Evolutionary conservation across 2,888 invertebrate genomes (phyloP), one percentile per base, ranked within the genome.

Genomic region (Andrena bicolor): DNA sequence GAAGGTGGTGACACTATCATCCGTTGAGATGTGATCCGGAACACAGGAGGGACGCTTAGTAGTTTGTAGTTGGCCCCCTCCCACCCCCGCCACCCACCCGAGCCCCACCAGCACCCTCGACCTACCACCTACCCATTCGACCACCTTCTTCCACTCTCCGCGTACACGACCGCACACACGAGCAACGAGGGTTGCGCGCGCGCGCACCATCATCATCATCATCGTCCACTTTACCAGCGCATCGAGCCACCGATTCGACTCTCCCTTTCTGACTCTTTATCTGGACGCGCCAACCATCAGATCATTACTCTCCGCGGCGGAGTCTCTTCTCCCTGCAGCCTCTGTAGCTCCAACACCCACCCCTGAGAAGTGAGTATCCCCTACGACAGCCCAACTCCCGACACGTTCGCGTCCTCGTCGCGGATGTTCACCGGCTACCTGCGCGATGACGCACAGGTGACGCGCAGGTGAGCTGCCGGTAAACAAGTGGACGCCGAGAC

Each of bases 11-110:
- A 91, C 85, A 85, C 77, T 86, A 90, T 82, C 84, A 91, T 86
- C 90, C 89, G 88, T 90, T 91, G 93, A 93, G 90, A 94, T 94
- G 94, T 93, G 93, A 93, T 89, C 92, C 92, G 90, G 90, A 90
- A 90, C 84, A 90, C 82, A 87, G 83, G 80, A 90, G 87, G 86
- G 88, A 89, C 89, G 83, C 90, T 89, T 88, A 90, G 93, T 93
- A 94, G 93, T 93, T 94, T 93, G 93, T 93, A 94, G 93, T 92
- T 83, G 85, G 83, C 88, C 90, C 85, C 85, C 87, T 72, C 72
- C 82, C 83, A 86, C 65, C 69, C 72, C 71, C 48, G 70, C 58
- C 58, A 70, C 80, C 74, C 61, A 72, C 80, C 70, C 68, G 60
- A 84, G n/a, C 81, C 83, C 80, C 77, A 81, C 81, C 78, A 76